These are phyloP conservation scores for Ophioninae sp. DNA, from an alignment of 2,888 invertebrate species.

Conservation along the genomic window DNA sequence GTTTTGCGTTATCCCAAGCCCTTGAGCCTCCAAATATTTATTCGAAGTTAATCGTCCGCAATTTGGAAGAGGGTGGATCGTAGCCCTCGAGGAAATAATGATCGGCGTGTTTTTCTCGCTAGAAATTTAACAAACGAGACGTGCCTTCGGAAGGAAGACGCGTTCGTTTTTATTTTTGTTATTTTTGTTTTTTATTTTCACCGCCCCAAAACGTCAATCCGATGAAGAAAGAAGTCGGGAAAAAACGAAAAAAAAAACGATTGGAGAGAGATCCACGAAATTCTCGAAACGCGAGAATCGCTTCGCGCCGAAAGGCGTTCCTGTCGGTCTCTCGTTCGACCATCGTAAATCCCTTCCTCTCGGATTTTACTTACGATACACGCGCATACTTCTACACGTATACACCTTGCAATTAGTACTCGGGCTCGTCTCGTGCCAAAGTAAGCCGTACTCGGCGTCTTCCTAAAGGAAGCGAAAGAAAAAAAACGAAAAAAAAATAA, in stretches of 20 bases:
- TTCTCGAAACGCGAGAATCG: conserved; percentile 52
- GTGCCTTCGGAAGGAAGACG: not conserved
- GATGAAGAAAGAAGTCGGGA: not conserved
- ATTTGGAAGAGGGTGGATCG: not conserved
- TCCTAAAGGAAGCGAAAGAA: conserved; percentile 33
- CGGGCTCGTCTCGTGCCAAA: conserved; percentile 60
- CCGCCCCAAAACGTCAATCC: conserved; percentile 41
- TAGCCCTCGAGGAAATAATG: not conserved
- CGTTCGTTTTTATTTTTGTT: conserved; percentile 2
- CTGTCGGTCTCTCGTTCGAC: conserved; percentile 49
- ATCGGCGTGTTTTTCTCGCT: not conserved
- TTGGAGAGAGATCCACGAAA: conserved; percentile 26
- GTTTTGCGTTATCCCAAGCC: not conserved
- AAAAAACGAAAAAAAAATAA: not conserved
- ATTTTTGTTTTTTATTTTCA: not conserved
- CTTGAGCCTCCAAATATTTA: not conserved
- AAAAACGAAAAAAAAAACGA: conserved; percentile 15
- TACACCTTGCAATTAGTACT: conserved; percentile 61
- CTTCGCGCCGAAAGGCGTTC: conserved; percentile 53
- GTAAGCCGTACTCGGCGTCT: conserved; percentile 51
- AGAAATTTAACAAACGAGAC: conserved; percentile 1
- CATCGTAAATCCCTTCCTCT: conserved; percentile 60
- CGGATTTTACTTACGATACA: conserved; percentile 22
- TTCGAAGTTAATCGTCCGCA: not conserved
- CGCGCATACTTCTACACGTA: conserved; percentile 18